phyloP scores from a whole-genome alignment of 1,140 invertebrate genomes.

The Drosophila bocqueti region DNA sequence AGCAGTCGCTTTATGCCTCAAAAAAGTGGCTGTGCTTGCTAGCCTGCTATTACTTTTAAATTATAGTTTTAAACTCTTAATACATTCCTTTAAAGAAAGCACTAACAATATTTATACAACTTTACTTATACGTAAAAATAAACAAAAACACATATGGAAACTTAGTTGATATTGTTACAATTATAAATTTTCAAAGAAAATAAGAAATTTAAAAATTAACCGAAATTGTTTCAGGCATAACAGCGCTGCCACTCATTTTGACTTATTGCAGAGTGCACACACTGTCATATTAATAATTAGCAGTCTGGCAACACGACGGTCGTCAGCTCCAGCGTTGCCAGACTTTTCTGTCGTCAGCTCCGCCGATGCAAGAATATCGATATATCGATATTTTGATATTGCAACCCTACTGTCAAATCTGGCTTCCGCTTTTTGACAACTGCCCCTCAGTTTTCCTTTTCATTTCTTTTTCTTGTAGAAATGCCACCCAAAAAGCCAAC shows the following conservation, averaged over 20 bases:
- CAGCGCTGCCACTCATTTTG: conserved; percentile 13
- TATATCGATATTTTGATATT: too few relatives aligned
- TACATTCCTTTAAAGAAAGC: background rate
- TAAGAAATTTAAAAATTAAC: conserved; percentile 4
- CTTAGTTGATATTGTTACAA: background rate
- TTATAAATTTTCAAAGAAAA: background rate
- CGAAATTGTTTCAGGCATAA: background rate
- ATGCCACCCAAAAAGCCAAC: conserved; percentile 89
- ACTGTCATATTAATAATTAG: background rate
- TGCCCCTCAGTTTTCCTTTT: conserved; percentile 80
- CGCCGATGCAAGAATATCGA: too few relatives aligned
- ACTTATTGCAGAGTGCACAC: too few relatives aligned
- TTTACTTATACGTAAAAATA: conserved; percentile 4
- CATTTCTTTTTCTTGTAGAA: conserved; percentile 86
- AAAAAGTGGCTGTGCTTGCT: conserved; percentile 65
- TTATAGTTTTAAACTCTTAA: background rate
- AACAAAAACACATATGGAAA: background rate
- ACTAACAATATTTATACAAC: background rate
- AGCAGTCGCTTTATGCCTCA: conserved; percentile 40
- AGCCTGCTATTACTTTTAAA: background rate
- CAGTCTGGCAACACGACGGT: too few relatives aligned
- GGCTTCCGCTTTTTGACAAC: conserved; percentile 82
- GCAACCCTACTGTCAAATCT: conserved; percentile 46
- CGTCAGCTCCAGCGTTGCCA: too few relatives aligned
- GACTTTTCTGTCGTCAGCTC: too few relatives aligned